These are phyloP conservation scores for Drosophila vallismaia DNA, from an alignment of 2,888 invertebrate genomes.

Conservation along the genomic window DNA sequence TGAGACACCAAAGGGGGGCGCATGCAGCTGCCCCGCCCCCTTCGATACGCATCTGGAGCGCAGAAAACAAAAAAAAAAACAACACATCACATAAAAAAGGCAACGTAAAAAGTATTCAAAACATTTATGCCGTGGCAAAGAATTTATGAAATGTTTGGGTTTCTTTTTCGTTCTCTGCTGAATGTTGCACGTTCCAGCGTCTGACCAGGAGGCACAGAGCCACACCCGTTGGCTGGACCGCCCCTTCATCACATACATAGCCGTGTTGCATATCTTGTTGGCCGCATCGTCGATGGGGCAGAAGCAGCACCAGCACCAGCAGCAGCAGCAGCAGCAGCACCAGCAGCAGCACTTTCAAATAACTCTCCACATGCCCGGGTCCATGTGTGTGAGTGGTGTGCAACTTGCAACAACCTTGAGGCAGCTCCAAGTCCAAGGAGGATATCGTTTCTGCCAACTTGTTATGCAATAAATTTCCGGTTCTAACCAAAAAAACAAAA, in stretches of 20 bases:
- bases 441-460: slow-evolving; percentile 68
- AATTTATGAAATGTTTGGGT: slow-evolving; percentile 68
- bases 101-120: slow-evolving; percentile 29
- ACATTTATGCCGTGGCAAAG: slow-evolving; percentile 47
- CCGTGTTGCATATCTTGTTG: slow-evolving; percentile 48
- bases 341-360: slow-evolving; percentile 43
- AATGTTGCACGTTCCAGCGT: slow-evolving; percentile 40
- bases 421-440: slow-evolving; percentile 29
- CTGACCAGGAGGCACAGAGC: slow-evolving; percentile 43
- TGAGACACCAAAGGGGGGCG: not conserved
- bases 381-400: slow-evolving; percentile 8
- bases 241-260: slow-evolving; percentile 4
- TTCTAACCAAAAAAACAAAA: slow-evolving; percentile 54
- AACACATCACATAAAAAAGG: not conserved
- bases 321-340: slow-evolving; percentile 28
- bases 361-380: slow-evolving; percentile 42
- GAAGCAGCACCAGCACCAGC: slow-evolving; percentile 12
- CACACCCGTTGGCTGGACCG: slow-evolving; percentile 64
- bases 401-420: slow-evolving; percentile 43
- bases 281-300: slow-evolving; percentile 40
- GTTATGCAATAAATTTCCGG: slow-evolving; percentile 81
- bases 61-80: not conserved
- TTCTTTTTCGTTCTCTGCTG: slow-evolving; percentile 41
- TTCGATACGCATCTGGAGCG: slow-evolving; percentile 50
- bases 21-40: not conserved